Base-by-base conservation (phyloP, 2,113 vertebrate species). In the Apteryx mantelli region DNA sequence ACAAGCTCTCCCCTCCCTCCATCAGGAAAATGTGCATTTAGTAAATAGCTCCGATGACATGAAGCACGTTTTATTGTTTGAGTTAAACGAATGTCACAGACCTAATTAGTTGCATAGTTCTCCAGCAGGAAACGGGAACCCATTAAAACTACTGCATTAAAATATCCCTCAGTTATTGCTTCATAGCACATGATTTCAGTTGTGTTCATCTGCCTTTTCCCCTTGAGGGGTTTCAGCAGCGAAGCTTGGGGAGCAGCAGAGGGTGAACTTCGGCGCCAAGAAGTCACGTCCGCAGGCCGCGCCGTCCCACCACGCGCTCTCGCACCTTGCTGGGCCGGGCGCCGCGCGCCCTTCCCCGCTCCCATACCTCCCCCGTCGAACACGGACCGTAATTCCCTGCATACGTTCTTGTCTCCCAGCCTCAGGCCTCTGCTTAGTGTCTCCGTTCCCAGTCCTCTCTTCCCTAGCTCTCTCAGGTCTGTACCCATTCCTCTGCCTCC, bases 71-170 rank as follows among this genome's bases (percentile, higher is more conserved):
- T 91, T 88, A 82, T 42, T 92, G 77, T 90, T 92, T 15, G 52
- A 96, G 66, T 91, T 95, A 91, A 93, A 94, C 7, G n/a, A 88
- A 91, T 70, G 69, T 53, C 91, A 79, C 2, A 52, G 82, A 81
- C 61, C 70, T 95, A 96, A 96, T 94, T 52, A 89, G 75, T 75
- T 89, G 63, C 94, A 97, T 64, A 46, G 96, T 97, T 89, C 81
- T 92, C 48, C 20, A 5, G 86, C 75, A 95, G 88, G 94, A 97
- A 94, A 94, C 36, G 50, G 44, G 76, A 92, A 84, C 10, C 40
- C 86, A 89, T 82, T 82, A 91, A 85, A 95, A 21, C 34, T 18
- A 34, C 46, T 52, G 60, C 86, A 66, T 38, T 90, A 61, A 85
- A 91, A 87, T 28, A 63, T 14, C 61, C 81, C 66, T 88, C 76